These are phyloP conservation scores for Ceyx melanurus DNA, from an alignment of 2,113 vertebrate genomes.

Conservation along the genomic window DNA sequence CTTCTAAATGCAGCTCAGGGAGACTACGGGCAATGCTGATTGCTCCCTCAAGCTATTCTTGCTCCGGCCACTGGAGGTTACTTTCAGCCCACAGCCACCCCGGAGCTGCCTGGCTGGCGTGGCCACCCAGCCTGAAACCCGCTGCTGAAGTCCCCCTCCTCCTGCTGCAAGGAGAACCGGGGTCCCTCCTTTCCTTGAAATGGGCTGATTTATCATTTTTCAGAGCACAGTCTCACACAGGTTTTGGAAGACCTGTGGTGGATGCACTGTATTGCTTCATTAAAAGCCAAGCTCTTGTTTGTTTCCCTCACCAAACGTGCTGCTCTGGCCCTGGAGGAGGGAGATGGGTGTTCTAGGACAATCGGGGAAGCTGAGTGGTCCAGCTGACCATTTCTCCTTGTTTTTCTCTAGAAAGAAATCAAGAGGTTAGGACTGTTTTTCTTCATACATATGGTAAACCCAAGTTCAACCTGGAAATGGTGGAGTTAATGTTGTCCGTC, in stretches of 20 bases:
- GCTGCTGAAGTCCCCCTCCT: background rate
- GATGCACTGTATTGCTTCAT: background rate
- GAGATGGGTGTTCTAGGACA: background rate
- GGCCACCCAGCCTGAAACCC: rapidly evolving
- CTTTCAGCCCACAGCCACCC: rapidly evolving
- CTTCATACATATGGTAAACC: background rate
- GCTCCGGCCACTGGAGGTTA: background rate
- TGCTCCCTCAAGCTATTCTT: background rate
- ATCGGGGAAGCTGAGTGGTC: background rate
- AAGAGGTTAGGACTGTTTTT: background rate
- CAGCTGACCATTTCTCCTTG: conserved; percentile 5
- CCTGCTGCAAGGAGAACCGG: background rate
- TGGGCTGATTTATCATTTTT: rapidly evolving
- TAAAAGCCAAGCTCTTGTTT: background rate
- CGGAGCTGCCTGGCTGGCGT: rapidly evolving
- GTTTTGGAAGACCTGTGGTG: background rate
- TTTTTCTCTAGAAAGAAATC: background rate
- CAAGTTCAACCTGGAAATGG: conserved; percentile 44
- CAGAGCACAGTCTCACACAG: rapidly evolving
- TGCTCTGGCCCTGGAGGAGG: background rate
- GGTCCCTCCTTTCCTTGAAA: rapidly evolving
- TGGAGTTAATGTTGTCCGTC: conserved; percentile 22
- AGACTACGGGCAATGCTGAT: background rate
- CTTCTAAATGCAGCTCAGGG: background rate
- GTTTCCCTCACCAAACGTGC: rapidly evolving